These are phyloP conservation scores for Aurelia aurita DNA, from an alignment of 30 jellyfish, hydroid and myxozoan genomes.

Conservation along the genomic window DNA sequence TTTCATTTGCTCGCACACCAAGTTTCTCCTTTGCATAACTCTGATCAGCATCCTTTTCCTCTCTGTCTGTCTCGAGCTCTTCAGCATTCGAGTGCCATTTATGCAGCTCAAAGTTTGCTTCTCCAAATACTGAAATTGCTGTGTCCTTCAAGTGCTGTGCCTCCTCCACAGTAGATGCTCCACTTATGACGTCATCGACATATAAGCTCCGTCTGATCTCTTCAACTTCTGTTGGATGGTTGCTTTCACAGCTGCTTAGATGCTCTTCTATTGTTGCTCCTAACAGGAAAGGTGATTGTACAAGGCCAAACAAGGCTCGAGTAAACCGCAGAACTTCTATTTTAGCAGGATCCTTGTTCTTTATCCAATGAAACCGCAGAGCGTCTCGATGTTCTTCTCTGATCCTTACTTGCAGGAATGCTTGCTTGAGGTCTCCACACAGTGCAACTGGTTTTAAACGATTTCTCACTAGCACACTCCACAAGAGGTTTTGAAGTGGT, in stretches of 20 bases:
- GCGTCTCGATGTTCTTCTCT: conserved; percentile 54
- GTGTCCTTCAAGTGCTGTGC: conserved; percentile 28
- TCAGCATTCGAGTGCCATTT: conserved; percentile 70
- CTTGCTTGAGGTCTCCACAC: conserved; percentile 65
- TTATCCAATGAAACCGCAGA: conserved; percentile 35
- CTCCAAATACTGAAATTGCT: conserved; percentile 26
- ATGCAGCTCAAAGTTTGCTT: conserved; percentile 65
- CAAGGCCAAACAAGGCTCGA: conserved; percentile 60
- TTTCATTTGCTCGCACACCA: conserved; percentile 57
- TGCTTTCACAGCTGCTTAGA: conserved; percentile 18
- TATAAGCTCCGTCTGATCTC: conserved; percentile 48
- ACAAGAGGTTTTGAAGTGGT: conserved; percentile 53
- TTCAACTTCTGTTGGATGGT: conserved; percentile 21
- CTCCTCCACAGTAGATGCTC: conserved; percentile 34
- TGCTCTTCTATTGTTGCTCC: conserved; percentile 60
- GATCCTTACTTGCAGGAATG: conserved; percentile 48
- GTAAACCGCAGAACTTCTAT: conserved; percentile 26
- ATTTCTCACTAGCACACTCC: conserved; percentile 48
- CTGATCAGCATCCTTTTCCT: conserved; percentile 17
- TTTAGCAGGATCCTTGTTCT: conserved; percentile 21
- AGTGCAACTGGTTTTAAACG: conserved; percentile 40
- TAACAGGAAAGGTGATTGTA: conserved; percentile 70
- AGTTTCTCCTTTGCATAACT: conserved; percentile 53
- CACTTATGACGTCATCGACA: conserved; percentile 63
- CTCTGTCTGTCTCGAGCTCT: conserved; percentile 51